Percentiles rank a stretch among this genome's conserved stretches.
Evolutionary conservation across 2,797 vertebrate species (phyloP).

Genomic region (Anguilla obscura): DNA sequence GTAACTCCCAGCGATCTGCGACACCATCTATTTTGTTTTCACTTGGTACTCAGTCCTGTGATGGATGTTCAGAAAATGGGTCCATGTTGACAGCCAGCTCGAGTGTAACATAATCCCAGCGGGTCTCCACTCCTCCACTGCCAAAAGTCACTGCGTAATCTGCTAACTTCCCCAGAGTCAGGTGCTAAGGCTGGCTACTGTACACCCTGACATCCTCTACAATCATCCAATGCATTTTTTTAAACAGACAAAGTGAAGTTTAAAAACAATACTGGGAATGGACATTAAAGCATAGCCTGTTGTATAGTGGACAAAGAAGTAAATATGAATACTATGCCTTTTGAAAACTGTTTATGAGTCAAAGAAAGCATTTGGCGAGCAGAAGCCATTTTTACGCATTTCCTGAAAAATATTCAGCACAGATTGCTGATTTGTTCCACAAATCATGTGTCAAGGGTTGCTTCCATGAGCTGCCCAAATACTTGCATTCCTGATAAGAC

Average conservation of each 20-base stretch:
- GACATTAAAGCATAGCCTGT: background rate
- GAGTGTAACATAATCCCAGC: conserved; percentile 35
- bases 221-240: background rate
- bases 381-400: background rate
- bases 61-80: conserved; percentile 41
- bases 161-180: conserved; percentile 66
- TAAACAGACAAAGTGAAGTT: background rate
- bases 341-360: background rate
- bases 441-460: background rate
- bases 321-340: too few species aligned
- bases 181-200: conserved; percentile 14
- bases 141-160: conserved; percentile 40
- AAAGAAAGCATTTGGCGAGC: background rate
- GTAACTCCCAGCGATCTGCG: background rate
- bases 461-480: background rate
- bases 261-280: background rate
- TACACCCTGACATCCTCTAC: background rate
- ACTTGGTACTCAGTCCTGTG: conserved; percentile 29
- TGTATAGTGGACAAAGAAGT: background rate
- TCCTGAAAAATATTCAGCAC: conserved; percentile 1
- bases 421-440: conserved; percentile 5
- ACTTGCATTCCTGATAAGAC: conserved; percentile 4
- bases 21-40: conserved; percentile 26
- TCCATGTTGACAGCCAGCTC: conserved; percentile 37
- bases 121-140: conserved; percentile 19